These are phyloP conservation scores for Rhagium mordax DNA, from an alignment of 2,888 invertebrate species.

Conservation along the genomic window DNA sequence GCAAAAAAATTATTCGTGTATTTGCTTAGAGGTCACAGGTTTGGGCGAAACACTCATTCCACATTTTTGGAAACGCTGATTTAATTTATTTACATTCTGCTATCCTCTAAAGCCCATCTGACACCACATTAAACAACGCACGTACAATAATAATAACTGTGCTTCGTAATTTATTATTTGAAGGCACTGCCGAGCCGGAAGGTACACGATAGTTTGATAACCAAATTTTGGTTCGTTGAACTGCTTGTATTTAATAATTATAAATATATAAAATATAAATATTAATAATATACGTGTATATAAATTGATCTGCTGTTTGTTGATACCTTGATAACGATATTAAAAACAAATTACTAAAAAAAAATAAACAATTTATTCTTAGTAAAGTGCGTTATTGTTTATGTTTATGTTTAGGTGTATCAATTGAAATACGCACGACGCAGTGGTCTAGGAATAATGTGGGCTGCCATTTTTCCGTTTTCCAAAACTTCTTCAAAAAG, in stretches of 20 bases:
- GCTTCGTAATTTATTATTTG: not conserved
- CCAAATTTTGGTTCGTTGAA: conserved; percentile 23
- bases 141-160: conserved; percentile 19
- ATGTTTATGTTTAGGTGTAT: not conserved
- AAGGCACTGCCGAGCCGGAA: not conserved
- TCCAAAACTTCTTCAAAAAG: no score
- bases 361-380: conserved; percentile 7
- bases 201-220: not conserved
- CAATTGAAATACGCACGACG: no score
- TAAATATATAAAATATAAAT: not conserved
- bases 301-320: conserved; percentile 12
- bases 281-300: not conserved
- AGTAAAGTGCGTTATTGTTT: not conserved
- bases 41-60: not conserved
- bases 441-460: no score
- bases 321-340: conserved; percentile 10
- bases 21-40: no score
- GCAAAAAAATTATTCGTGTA: no score
- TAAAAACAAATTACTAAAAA: conserved; percentile 22
- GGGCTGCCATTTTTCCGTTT: no score
- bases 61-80: conserved; percentile 12
- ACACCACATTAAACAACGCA: conserved; percentile 4
- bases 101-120: not conserved
- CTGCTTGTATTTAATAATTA: not conserved
- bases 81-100: not conserved